Conservation (phyloP, 2,113 vertebrate genomes). For the Nerophis ophidion region DNA sequence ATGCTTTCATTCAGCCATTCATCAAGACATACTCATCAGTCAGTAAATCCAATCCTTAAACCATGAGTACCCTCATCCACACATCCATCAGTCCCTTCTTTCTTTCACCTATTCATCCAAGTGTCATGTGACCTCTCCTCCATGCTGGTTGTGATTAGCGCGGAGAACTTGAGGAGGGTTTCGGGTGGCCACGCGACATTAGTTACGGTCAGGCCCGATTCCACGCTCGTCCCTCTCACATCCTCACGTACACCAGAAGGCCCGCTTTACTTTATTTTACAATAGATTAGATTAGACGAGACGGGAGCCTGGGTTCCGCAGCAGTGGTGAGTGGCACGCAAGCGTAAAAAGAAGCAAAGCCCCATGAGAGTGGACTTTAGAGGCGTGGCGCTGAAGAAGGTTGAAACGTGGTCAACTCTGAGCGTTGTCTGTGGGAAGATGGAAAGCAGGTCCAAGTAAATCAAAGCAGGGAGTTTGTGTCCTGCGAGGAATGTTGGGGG, state of each 20-base stretch:
- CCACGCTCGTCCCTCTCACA: slow-evolving; percentile 41
- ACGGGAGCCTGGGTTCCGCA: too few relatives aligned
- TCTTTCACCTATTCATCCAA: not conserved
- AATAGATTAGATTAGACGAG: not conserved
- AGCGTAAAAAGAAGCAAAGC: too few relatives aligned
- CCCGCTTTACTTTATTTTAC: not conserved
- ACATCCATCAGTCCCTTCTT: not conserved
- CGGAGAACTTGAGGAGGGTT: slow-evolving; percentile 32
- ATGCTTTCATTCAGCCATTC: too few relatives aligned
- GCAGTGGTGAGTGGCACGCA: too few relatives aligned
- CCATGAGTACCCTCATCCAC: too few relatives aligned
- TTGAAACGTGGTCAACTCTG: slow-evolving; percentile 18
- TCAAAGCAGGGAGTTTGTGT: slow-evolving; percentile 44
- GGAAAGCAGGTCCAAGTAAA: slow-evolving; percentile 43
- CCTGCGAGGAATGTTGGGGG: slow-evolving; percentile 27
- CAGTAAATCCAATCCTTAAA: too few relatives aligned
- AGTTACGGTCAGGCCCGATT: slow-evolving; percentile 39
- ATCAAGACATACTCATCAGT: too few relatives aligned
- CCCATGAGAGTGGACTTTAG: not conserved
- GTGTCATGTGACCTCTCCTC: slow-evolving; percentile 44
- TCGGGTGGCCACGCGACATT: slow-evolving; percentile 22
- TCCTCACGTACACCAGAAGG: slow-evolving; percentile 8
- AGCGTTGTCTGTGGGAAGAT: slow-evolving; percentile 25
- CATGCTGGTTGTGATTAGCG: slow-evolving; percentile 55
- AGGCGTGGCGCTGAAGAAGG: slow-evolving; percentile 7